Evolutionary conservation across 2,888 invertebrate genomes (phyloP).

Genomic region (Thecocarcelia acutangulata): DNA sequence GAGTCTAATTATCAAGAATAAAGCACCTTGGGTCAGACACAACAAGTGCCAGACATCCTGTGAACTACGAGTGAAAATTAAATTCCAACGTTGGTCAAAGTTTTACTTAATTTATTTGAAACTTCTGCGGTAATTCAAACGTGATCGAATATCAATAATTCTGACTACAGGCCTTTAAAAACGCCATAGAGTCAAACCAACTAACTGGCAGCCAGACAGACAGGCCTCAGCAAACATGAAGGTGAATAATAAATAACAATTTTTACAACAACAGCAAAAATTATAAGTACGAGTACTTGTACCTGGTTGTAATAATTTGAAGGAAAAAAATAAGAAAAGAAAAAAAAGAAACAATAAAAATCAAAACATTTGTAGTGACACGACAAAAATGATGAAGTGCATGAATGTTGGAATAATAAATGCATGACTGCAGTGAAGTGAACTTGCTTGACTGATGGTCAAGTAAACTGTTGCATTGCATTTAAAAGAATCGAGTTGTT

Average conservation of each 20-base stretch:
- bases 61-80: constrained; percentile 47
- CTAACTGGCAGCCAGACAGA: too few species aligned
- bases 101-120: constrained; percentile 28
- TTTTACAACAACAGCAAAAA: constrained; percentile 10
- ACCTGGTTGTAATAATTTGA: neutral
- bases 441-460: constrained; percentile 55
- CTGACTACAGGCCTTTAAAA: constrained; percentile 43
- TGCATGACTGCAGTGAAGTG: constrained; percentile 58
- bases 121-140: constrained; percentile 47
- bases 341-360: neutral
- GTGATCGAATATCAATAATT: constrained; percentile 63
- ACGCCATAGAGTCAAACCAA: neutral
- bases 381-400: constrained; percentile 39
- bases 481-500: constrained; percentile 43
- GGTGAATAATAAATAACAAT: constrained; percentile 62
- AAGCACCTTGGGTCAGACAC: constrained; percentile 48
- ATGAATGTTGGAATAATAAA: constrained; percentile 49
- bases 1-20: constrained; percentile 26
- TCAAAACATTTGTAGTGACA: constrained; percentile 55
- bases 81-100: constrained; percentile 8
- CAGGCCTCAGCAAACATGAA: constrained; percentile 49
- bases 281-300: constrained; percentile 12
- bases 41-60: constrained; percentile 57
- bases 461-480: constrained; percentile 55
- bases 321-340: neutral